Percentiles rank a stretch among this genome's conserved stretches.
Evolutionary conservation across 2,888 invertebrate species (phyloP).

Genomic region (Chelonus formosanus): DNA sequence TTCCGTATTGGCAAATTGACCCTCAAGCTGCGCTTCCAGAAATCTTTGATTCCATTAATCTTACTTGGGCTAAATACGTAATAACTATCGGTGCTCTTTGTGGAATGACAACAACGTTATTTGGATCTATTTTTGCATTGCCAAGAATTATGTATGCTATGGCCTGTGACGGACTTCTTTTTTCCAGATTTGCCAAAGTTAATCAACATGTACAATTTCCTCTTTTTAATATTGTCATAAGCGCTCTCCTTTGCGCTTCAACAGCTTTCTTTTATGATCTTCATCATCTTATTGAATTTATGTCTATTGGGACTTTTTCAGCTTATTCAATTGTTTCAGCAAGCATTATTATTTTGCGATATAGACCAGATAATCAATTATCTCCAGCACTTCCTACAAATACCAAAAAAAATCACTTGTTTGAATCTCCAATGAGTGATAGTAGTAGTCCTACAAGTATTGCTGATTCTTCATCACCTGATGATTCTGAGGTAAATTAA

Average conservation of each 20-base stretch:
- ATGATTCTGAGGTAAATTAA: constrained; percentile 56
- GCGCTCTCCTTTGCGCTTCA: constrained; percentile 78
- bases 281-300: constrained; percentile 90
- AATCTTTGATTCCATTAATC: constrained; percentile 78
- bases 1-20: constrained; percentile 78
- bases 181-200: constrained; percentile 80
- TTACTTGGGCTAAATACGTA: constrained; percentile 84
- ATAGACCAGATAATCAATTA: constrained; percentile 69
- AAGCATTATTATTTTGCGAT: constrained; percentile 86
- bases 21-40: constrained; percentile 83
- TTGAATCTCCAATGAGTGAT: constrained; percentile 51
- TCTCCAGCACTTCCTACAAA: neutral
- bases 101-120: constrained; percentile 89
- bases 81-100: constrained; percentile 82
- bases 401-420: constrained; percentile 47
- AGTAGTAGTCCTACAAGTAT: constrained; percentile 44
- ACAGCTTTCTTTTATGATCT: constrained; percentile 88
- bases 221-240: constrained; percentile 77
- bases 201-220: constrained; percentile 84
- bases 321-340: constrained; percentile 93
- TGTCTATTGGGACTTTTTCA: constrained; percentile 89
- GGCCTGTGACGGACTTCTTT: constrained; percentile 88
- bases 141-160: constrained; percentile 90
- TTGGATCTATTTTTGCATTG: constrained; percentile 86
- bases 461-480: constrained; percentile 39